Conservation (phyloP, 2,113 vertebrate genomes). For the Acrocephalus arundinaceus region DNA sequence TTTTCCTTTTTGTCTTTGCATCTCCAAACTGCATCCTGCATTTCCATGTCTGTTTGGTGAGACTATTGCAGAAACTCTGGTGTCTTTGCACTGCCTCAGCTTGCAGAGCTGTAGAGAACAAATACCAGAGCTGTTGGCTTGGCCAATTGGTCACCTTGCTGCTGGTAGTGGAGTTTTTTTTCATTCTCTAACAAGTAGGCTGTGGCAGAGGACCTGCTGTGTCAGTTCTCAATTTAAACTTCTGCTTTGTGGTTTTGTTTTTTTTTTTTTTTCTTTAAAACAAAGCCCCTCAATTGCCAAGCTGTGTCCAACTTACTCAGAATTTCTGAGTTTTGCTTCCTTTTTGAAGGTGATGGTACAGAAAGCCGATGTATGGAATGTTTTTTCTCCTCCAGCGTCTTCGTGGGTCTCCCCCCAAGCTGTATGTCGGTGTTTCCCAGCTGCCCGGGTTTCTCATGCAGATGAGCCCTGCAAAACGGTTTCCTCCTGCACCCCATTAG, state of each 20-base stretch:
- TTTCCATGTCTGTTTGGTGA: background rate
- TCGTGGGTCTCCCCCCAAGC: background rate
- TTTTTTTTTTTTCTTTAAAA: background rate
- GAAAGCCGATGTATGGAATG: background rate
- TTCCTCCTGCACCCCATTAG: slow-evolving; percentile 24
- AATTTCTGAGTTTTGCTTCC: background rate
- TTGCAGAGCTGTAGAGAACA: background rate
- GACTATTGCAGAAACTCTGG: background rate
- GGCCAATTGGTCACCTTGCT: slow-evolving; percentile 31
- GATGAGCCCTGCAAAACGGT: background rate
- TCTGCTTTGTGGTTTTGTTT: background rate
- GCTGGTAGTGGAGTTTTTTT: background rate
- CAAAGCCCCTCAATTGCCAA: background rate
- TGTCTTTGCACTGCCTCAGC: background rate
- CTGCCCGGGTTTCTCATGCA: slow-evolving; percentile 32
- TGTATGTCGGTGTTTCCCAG: background rate
- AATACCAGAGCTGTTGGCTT: background rate
- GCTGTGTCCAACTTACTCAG: background rate
- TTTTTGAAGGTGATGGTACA: background rate
- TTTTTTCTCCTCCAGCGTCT: background rate
- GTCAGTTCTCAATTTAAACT: background rate
- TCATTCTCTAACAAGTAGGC: background rate
- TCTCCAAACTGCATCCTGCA: background rate
- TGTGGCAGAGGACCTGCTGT: background rate
- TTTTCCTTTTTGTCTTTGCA: background rate